Conservation (phyloP, 2,888 invertebrate species). For the Aethes cnicana region DNA sequence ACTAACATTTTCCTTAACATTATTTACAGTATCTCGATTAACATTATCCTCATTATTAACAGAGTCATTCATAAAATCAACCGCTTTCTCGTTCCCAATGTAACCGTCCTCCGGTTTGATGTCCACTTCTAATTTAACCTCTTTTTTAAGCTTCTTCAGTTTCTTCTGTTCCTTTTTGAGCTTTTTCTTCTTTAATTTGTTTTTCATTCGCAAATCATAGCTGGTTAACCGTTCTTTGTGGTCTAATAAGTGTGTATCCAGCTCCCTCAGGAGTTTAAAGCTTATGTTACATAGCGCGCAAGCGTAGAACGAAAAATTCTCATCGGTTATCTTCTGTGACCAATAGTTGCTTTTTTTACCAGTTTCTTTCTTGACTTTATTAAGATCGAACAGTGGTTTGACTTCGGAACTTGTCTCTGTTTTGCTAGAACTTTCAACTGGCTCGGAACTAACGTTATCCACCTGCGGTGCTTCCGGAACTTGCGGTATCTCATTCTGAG, state of each 20-base stretch:
- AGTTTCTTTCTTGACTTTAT: slow-evolving; percentile 35
- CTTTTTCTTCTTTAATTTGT: slow-evolving; percentile 57
- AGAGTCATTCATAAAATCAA: slow-evolving; percentile 40
- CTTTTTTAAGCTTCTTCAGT: slow-evolving; percentile 46
- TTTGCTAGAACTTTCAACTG: slow-evolving; percentile 17
- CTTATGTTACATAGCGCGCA: slow-evolving; percentile 68
- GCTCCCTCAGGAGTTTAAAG: slow-evolving; percentile 50
- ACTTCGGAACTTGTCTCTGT: slow-evolving; percentile 35
- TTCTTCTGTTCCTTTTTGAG: slow-evolving; percentile 60
- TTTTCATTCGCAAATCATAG: slow-evolving; percentile 64
- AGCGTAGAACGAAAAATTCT: slow-evolving; percentile 66
- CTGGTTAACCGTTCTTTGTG: slow-evolving; percentile 70
- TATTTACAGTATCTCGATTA: slow-evolving; percentile 15
- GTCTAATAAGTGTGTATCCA: slow-evolving; percentile 63
- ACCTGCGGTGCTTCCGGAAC: not conserved
- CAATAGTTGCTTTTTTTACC: slow-evolving; percentile 58
- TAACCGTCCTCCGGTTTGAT: slow-evolving; percentile 74
- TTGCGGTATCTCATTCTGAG: slow-evolving; percentile 6
- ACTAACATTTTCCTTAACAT: slow-evolving; percentile 32
- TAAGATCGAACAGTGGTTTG: slow-evolving; percentile 42
- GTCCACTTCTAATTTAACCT: slow-evolving; percentile 46
- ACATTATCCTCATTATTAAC: slow-evolving; percentile 30
- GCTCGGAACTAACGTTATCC: slow-evolving; percentile 4
- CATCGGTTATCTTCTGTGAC: slow-evolving; percentile 64
- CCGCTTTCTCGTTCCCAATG: slow-evolving; percentile 61